Conservation (phyloP, 1,140 invertebrate species). For the Glossosoma conforme region DNA sequence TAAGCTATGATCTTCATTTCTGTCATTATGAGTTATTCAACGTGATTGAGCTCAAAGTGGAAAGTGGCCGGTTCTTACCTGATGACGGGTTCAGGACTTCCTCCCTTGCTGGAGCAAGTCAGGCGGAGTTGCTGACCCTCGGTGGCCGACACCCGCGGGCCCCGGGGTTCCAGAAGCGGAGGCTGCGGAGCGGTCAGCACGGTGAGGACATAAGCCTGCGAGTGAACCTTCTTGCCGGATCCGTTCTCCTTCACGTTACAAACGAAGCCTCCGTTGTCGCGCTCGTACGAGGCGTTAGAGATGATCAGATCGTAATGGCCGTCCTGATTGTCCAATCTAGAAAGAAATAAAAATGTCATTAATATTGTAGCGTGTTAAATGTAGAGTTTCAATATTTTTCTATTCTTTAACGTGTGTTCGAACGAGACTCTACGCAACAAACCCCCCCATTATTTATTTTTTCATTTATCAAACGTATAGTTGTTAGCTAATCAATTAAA, state of each 20-base stretch:
- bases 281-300: slow-evolving; percentile 77
- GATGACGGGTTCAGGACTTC: slow-evolving; percentile 83
- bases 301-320: slow-evolving; percentile 87
- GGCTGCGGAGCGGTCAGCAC: slow-evolving; percentile 79
- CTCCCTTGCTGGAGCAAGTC: slow-evolving; percentile 77
- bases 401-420: too few species aligned
- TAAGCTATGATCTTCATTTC: too few species aligned
- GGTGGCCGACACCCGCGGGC: slow-evolving; percentile 63
- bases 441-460: too few species aligned
- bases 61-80: slow-evolving; percentile 60
- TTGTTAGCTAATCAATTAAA: too few species aligned
- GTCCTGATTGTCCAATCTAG: slow-evolving; percentile 68
- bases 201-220: slow-evolving; percentile 76
- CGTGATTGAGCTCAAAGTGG: too few species aligned
- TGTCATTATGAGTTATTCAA: too few species aligned
- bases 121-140: slow-evolving; percentile 74
- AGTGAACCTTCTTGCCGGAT: slow-evolving; percentile 76
- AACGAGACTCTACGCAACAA: too few species aligned
- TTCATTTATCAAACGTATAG: too few species aligned
- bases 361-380: too few species aligned
- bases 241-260: slow-evolving; percentile 81
- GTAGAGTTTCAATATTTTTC: too few species aligned
- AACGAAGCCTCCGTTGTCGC: slow-evolving; percentile 88
- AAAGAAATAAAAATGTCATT: slow-evolving; percentile 32
- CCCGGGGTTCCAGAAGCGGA: slow-evolving; percentile 65